Evolutionary conservation across 2,888 invertebrate genomes (phyloP), one percentile per base, ranked within the genome.

Genomic region (Chouioia cunea): DNA sequence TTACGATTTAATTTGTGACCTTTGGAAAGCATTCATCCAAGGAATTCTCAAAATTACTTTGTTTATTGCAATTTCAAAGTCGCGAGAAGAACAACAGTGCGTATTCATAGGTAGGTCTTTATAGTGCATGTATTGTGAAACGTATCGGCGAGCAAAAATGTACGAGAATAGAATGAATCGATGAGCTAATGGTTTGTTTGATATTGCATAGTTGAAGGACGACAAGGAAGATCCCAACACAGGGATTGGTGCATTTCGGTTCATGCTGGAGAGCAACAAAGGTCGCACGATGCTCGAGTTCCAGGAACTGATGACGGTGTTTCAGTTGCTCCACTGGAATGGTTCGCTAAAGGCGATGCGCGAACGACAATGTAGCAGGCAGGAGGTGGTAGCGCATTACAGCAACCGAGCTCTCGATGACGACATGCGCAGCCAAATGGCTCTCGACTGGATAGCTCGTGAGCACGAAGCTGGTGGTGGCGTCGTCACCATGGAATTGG

Each of bases 301-400:
- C 88, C 97, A 97, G 86, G 97, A 97, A 85, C 87, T 97, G 80
- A 97, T 97, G 97, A 97, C 97, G n/a, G 97, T 97, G 58, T 97
- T 97, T 87, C 97, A 97, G 87, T 88, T 97, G 77, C 89, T 97
- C 64, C 97, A 97, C 87, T 97, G 97, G 97, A 97, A 97, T 86
- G 97, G 97, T n/a, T 96, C 95, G 77, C 87, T 97, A 79, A 94
- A 96, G 79, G 97, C 97, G 54, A 97, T 97, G 97, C 89, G 97
- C 57, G 97, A 97, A 86, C 90, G 97, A 54, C 96, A 97, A 85
- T 97, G 97, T 86, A 96, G 96, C 73, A 89, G 97, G 77, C 96
- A 97, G 85, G 97, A 97, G 86, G 93, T 93, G 50, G 94, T 97
- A 20, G 95, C 96, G 57, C 97, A 97, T 86, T 97, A 97, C 86